Evolutionary conservation across 2,888 invertebrate species (phyloP).

Genomic region (Pollenia labialis): DNA sequence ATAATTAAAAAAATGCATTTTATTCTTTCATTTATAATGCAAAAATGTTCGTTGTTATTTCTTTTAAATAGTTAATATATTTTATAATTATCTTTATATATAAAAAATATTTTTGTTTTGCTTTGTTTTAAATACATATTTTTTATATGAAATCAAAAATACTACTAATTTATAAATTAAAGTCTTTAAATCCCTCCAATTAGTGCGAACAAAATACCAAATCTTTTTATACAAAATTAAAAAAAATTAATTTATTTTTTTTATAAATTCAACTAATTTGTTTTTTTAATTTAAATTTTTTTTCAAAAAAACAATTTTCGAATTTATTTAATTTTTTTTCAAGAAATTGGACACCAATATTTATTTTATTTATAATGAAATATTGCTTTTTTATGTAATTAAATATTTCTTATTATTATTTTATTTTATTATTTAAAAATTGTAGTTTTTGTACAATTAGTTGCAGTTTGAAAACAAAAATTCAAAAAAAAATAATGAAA

Average conservation of each 20-base stretch:
- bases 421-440: slow-evolving; percentile 44
- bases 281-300: slow-evolving; percentile 62
- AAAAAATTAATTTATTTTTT: slow-evolving; percentile 37
- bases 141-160: slow-evolving; percentile 51
- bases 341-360: slow-evolving; percentile 65
- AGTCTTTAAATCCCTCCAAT: slow-evolving; percentile 83
- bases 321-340: slow-evolving; percentile 26
- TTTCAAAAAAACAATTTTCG: slow-evolving; percentile 47
- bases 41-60: slow-evolving; percentile 70
- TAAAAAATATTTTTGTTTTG: slow-evolving; percentile 47
- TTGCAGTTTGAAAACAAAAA: slow-evolving; percentile 56
- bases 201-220: slow-evolving; percentile 53
- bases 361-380: slow-evolving; percentile 45
- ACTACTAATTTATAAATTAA: slow-evolving; percentile 77
- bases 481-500: background rate
- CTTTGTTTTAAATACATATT: background rate
- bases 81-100: slow-evolving; percentile 38
- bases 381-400: slow-evolving; percentile 68
- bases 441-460: slow-evolving; percentile 71
- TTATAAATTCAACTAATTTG: slow-evolving; percentile 55
- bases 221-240: slow-evolving; percentile 41
- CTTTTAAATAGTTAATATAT: slow-evolving; percentile 26
- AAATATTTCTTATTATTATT: slow-evolving; percentile 2
- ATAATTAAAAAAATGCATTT: slow-evolving; percentile 57
- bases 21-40: slow-evolving; percentile 67